A percentile compares a stretch with the other conserved stretches of the same genome.
Evolutionary conservation across 2,113 vertebrate species (phyloP).

Genomic region (Circaetus cinerascens): DNA sequence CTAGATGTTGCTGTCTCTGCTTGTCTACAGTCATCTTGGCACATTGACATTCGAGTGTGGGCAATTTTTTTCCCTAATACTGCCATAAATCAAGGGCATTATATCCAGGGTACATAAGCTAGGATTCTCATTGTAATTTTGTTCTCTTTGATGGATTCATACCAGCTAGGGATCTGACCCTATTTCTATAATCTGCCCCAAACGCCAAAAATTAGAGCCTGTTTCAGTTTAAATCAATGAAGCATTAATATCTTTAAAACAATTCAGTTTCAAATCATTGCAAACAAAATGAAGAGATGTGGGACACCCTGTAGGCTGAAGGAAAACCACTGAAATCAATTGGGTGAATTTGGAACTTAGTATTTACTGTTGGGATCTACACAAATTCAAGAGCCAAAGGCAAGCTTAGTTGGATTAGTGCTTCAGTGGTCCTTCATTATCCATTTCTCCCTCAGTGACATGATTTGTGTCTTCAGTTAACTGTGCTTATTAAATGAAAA

Average conservation of each 20-base stretch:
- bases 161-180: slow-evolving; percentile 2
- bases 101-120: background rate
- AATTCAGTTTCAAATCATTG: background rate
- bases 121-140: background rate
- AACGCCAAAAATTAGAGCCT: background rate
- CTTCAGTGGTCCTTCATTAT: slow-evolving; percentile 58
- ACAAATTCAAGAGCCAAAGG: slow-evolving; percentile 38
- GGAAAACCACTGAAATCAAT: background rate
- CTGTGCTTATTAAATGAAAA: slow-evolving; percentile 31
- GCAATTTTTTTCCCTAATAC: background rate
- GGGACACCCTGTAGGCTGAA: background rate
- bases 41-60: background rate
- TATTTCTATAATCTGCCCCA: background rate
- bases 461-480: slow-evolving; percentile 3
- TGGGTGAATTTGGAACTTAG: background rate
- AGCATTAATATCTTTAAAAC: slow-evolving; percentile 11
- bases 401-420: slow-evolving; percentile 42
- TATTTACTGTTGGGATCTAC: slow-evolving; percentile 29
- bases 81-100: background rate
- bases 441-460: slow-evolving; percentile 4
- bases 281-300: slow-evolving; percentile 4
- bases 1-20: background rate
- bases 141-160: background rate
- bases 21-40: background rate
- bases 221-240: slow-evolving; percentile 24